Base-by-base conservation (phyloP, 2,888 invertebrate genomes). In the Pyralis farinalis region DNA sequence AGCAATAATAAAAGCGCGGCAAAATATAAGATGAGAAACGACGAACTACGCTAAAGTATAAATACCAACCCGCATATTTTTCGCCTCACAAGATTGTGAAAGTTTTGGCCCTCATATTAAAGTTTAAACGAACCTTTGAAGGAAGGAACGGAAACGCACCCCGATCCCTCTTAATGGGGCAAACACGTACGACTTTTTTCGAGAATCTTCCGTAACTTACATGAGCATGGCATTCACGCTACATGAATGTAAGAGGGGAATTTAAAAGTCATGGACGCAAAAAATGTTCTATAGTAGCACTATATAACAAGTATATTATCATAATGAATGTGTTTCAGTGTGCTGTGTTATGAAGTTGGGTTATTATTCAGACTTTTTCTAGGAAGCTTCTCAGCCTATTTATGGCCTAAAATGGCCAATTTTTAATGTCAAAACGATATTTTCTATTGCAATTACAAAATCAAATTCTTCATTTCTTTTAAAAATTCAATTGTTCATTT, bases 31-130 rank as follows among this genome's bases (percentile, higher is more conserved):
- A n/a, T n/a, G n/a, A n/a, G n/a, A n/a, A n/a, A n/a, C n/a, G n/a
- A n/a, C n/a, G n/a, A 39, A 43, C 45, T 45, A 48, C 41, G 39
- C 31, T 40, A 30, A 35, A 37, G 37, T 32, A 29, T 40, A 25
- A 29, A 29, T 29, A 29, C 29, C 29, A 36, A 28, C 47, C 50
- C 47, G 46, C 50, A 47, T 45, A 47, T 41, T 45, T 43, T 43
- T n/a, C 34, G 41, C 39, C 37, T 41, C 41, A 41, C 38, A 46
- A 40, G 47, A 47, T 50, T 47, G 40, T 39, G 46, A 43, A 49
- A 51, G 44, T 51, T 47, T 37, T 42, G 34, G 37, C 46, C 47
- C 47, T 47, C 33, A 40, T 31, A 37, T 39, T 27, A 38, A 46
- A 47, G 47, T 51, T 47, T 42, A 33, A 46, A 43, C 39, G 37